A percentile compares a stretch with the other conserved stretches of the same genome.
phyloP scores from a whole-genome alignment of 2,888 invertebrate genomes.

The Caenorhabditis uteleia region DNA sequence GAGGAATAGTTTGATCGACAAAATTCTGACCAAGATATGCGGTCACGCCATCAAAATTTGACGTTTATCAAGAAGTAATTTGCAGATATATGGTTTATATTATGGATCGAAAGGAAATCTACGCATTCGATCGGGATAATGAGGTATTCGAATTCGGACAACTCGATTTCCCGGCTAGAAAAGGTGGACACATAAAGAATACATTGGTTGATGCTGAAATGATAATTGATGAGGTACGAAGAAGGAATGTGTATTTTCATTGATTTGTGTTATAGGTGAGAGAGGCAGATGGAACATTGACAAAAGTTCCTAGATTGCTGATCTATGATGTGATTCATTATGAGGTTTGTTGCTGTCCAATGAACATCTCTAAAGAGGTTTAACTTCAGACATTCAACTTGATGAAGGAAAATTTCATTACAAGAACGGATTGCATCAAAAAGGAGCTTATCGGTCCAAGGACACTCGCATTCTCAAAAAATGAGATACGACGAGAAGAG shows the following conservation, averaged over 20 bases:
- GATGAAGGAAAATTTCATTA: constrained; percentile 80
- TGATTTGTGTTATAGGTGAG: constrained; percentile 74
- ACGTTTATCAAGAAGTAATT: constrained; percentile 4
- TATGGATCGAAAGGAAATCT: constrained; percentile 83
- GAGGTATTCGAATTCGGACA: constrained; percentile 79
- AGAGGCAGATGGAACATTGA: constrained; percentile 77
- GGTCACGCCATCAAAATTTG: too few species aligned
- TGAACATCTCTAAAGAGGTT: too few species aligned
- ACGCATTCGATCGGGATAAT: constrained; percentile 93
- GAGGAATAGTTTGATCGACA: too few species aligned
- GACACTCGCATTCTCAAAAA: constrained; percentile 74
- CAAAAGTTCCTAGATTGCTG: constrained; percentile 83
- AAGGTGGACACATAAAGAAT: constrained; percentile 71
- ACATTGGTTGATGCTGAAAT: constrained; percentile 67
- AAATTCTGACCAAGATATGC: too few species aligned
- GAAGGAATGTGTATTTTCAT: neutral
- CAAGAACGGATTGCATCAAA: constrained; percentile 80
- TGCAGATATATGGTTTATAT: constrained; percentile 93
- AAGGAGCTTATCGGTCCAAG: constrained; percentile 75
- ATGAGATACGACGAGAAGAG: constrained; percentile 23
- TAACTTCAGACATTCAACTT: constrained; percentile 77
- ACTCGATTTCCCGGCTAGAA: constrained; percentile 81
- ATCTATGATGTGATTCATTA: constrained; percentile 86
- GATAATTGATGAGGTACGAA: constrained; percentile 61
- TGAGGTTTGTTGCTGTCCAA: neutral